phyloP scores from a whole-genome alignment of 2,113 vertebrate genomes.

The Ardeotis arabs region DNA sequence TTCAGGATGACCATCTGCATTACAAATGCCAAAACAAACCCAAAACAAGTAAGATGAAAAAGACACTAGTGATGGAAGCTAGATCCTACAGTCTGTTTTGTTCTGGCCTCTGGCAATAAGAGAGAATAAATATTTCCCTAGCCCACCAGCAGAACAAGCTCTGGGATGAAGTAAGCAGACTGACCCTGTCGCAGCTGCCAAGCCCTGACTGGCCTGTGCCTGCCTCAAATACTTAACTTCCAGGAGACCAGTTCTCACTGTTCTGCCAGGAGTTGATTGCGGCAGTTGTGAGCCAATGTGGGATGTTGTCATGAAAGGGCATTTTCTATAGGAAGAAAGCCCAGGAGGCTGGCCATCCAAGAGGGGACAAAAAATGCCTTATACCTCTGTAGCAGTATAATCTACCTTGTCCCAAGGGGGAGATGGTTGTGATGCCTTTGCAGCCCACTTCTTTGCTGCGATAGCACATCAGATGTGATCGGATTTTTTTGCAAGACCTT shows the following conservation, averaged over 20 bases:
- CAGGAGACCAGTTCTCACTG: conserved; percentile 13
- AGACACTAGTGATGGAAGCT: neutral
- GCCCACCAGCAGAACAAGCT: neutral
- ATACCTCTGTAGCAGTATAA: neutral
- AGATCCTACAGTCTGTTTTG: neutral
- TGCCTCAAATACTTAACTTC: neutral
- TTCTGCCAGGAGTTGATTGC: conserved; percentile 23
- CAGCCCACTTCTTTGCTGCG: neutral
- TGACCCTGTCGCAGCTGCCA: neutral
- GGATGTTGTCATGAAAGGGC: neutral
- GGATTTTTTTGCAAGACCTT: neutral
- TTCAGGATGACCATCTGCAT: neutral
- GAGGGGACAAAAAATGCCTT: neutral
- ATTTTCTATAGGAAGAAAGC: neutral
- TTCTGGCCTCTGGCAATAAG: neutral
- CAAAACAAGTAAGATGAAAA: neutral
- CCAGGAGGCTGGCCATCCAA: neutral
- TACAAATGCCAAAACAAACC: neutral
- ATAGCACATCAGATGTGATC: neutral
- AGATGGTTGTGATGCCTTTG: neutral
- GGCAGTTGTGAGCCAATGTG: neutral
- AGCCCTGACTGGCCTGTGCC: neutral
- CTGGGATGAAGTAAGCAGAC: neutral
- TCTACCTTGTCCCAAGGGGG: neutral
- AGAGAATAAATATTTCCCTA: neutral